phyloP scores from a whole-genome alignment of 2,888 invertebrate genomes.

The Spodoptera exigua region DNA sequence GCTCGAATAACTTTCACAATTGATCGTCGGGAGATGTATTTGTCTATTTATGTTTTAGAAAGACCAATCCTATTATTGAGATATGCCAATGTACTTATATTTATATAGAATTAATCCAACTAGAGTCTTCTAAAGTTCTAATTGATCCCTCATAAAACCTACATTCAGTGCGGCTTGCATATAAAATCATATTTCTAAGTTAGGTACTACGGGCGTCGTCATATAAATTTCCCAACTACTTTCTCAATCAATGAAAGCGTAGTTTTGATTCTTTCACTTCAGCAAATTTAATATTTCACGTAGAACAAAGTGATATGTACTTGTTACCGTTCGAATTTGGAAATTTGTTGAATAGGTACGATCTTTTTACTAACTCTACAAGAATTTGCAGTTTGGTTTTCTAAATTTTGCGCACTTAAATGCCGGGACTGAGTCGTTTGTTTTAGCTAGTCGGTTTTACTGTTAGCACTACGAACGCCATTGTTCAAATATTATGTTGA shows the following conservation, averaged over 20 bases:
- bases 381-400: constrained; percentile 29
- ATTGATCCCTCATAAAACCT: constrained; percentile 39
- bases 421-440: constrained; percentile 25
- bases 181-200: constrained; percentile 60
- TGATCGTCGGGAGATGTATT: constrained; percentile 26
- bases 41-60: constrained; percentile 24
- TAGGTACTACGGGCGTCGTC: constrained; percentile 61
- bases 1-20: constrained; percentile 43
- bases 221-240: constrained; percentile 67
- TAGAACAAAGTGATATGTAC: constrained; percentile 18
- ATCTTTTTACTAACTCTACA: constrained; percentile 23
- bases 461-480: constrained; percentile 31
- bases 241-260: constrained; percentile 69
- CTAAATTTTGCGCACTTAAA: constrained; percentile 29
- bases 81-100: constrained; percentile 9
- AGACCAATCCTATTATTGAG: constrained; percentile 24
- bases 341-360: constrained; percentile 34
- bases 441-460: constrained; percentile 43
- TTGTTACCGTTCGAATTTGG: constrained; percentile 33
- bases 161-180: constrained; percentile 33
- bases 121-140: constrained; percentile 22
- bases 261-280: constrained; percentile 63
- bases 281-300: constrained; percentile 51
- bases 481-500: constrained; percentile 31
- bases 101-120: constrained; percentile 20